phyloP scores from a whole-genome alignment of 1,140 invertebrate genomes.

The Lethocerus indicus region DNA sequence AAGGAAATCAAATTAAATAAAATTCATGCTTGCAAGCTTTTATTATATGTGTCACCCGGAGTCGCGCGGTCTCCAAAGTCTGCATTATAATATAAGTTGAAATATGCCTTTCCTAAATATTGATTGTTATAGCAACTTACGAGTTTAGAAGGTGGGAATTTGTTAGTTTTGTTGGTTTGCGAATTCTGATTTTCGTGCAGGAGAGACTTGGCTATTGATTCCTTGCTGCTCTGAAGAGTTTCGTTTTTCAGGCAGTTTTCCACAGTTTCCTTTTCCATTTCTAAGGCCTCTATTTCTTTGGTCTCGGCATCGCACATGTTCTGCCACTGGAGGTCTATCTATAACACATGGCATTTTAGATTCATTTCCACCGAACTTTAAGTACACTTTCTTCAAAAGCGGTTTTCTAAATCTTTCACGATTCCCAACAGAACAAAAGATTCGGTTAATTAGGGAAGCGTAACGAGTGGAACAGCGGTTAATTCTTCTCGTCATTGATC shows the following conservation, averaged over 20 bases:
- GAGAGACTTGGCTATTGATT: not conserved
- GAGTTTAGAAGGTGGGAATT: conserved; percentile 3
- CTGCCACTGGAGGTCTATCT: conserved; percentile 3
- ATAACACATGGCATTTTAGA: not conserved
- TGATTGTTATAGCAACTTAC: not conserved
- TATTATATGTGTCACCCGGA: too few species aligned
- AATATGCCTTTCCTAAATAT: not conserved
- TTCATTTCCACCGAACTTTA: too few species aligned
- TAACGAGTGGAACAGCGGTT: too few species aligned
- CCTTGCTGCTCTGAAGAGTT: conserved; percentile 3
- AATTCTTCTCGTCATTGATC: too few species aligned
- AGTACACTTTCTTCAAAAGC: too few species aligned
- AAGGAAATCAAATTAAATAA: not conserved
- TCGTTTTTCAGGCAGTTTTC: conserved; percentile 7
- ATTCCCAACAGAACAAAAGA: too few species aligned
- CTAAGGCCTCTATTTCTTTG: conserved; percentile 5
- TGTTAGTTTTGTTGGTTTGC: conserved; percentile 2
- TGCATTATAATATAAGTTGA: too few species aligned
- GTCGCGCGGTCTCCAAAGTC: too few species aligned
- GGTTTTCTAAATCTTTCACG: too few species aligned
- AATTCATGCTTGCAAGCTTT: too few species aligned
- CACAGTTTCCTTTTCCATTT: conserved; percentile 1
- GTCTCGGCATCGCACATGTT: conserved; percentile 1
- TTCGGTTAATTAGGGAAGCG: too few species aligned
- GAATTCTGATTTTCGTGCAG: too few species aligned